phyloP scores from a whole-genome alignment of 2,888 invertebrate species.

The Lutraria lutraria region DNA sequence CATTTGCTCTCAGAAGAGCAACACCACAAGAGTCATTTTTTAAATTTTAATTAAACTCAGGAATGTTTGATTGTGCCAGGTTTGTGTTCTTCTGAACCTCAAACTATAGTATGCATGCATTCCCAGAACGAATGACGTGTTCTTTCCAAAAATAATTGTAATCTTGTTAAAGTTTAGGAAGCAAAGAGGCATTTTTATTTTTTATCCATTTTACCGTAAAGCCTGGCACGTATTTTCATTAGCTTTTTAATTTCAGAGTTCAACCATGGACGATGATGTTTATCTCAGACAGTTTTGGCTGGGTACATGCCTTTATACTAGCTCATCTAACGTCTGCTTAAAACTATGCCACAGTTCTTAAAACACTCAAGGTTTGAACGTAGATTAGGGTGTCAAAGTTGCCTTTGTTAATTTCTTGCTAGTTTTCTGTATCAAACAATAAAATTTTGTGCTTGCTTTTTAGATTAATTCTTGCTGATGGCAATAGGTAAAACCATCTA shows the following conservation, averaged over 20 bases:
- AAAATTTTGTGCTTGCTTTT: slow-evolving; percentile 34
- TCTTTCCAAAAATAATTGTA: not conserved
- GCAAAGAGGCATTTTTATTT: slow-evolving; percentile 13
- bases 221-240: slow-evolving; percentile 27
- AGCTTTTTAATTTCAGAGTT: slow-evolving; percentile 32
- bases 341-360: slow-evolving; percentile 27
- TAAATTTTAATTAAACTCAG: too few species aligned
- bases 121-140: too few species aligned
- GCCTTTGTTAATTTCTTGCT: slow-evolving; percentile 35
- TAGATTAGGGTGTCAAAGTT: too few species aligned
- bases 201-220: too few species aligned
- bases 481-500: too few species aligned
- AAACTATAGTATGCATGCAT: too few species aligned
- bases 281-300: slow-evolving; percentile 29
- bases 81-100: too few species aligned
- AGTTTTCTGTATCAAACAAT: slow-evolving; percentile 40
- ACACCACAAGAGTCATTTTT: too few species aligned
- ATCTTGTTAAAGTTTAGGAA: not conserved
- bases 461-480: slow-evolving; percentile 32
- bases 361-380: slow-evolving; percentile 22
- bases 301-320: not conserved
- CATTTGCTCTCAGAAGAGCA: too few species aligned
- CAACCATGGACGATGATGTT: too few species aligned
- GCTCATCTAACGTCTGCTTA: not conserved
- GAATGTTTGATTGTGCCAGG: too few species aligned